Percentiles rank a stretch among this genome's conserved stretches.
Conservation (phyloP, 2,113 vertebrate genomes). For the Mionectes macconnelli region DNA sequence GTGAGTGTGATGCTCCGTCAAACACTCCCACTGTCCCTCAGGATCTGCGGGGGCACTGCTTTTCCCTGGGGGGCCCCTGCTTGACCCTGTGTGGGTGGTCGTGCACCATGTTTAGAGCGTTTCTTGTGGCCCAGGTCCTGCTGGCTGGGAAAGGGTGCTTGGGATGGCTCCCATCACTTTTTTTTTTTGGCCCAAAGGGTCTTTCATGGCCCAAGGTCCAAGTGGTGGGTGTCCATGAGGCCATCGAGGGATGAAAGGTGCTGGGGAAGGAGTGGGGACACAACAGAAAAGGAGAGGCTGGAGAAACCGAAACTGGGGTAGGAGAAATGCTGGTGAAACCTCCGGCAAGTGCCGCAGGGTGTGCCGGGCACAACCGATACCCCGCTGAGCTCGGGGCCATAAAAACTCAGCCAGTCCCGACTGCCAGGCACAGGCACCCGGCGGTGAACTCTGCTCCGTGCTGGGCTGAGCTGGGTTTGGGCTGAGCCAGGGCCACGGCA, state of each 20-base stretch:
- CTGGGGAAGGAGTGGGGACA: not conserved
- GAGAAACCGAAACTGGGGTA: not conserved
- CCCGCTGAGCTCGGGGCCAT: not conserved
- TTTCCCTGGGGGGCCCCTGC: fast-evolving
- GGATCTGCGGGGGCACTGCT: fast-evolving
- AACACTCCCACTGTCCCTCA: fast-evolving
- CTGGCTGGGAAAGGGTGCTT: not conserved
- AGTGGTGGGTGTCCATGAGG: not conserved
- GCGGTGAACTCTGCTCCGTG: not conserved
- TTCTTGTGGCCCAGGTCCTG: fast-evolving
- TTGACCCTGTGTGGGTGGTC: fast-evolving
- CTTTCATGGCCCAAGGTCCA: not conserved
- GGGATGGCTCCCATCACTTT: not conserved
- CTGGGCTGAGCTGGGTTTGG: not conserved
- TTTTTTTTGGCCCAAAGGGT: not conserved
- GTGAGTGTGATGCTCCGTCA: fast-evolving
- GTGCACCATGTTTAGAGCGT: fast-evolving
- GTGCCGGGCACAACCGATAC: not conserved
- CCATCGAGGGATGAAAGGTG: not conserved
- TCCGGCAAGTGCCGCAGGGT: not conserved
- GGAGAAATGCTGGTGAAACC: not conserved
- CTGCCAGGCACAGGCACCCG: fast-evolving
- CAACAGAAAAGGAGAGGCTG: not conserved
- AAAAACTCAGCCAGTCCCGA: not conserved
- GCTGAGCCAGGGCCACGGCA: not conserved